Evolutionary conservation across 2,113 vertebrate genomes (phyloP).

Genomic region (Fregetta grallaria): DNA sequence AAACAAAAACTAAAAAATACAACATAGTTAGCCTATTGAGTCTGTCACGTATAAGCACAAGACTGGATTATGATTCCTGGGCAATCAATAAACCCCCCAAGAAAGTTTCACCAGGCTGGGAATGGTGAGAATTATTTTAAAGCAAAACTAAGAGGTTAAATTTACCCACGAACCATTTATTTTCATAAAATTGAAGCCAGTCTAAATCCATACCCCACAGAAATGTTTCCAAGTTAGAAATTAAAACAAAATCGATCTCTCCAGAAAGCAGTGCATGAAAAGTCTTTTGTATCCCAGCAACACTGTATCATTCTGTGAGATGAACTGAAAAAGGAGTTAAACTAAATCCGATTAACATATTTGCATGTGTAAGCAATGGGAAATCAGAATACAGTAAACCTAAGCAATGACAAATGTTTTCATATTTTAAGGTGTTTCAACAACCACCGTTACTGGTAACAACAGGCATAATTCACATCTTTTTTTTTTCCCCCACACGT

Average conservation of each 20-base stretch:
- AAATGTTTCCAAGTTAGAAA: not conserved
- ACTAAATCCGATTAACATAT: not conserved
- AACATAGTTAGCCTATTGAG: conserved; percentile 42
- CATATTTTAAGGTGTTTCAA: not conserved
- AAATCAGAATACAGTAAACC: not conserved
- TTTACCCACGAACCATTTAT: not conserved
- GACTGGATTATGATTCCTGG: not conserved
- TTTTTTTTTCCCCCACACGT: not conserved
- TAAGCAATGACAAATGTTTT: not conserved
- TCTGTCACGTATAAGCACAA: conserved; percentile 42
- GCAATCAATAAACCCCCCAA: not conserved
- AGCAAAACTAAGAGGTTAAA: not conserved
- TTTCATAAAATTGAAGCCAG: not conserved
- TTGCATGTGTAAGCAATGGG: not conserved
- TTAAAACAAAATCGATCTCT: not conserved
- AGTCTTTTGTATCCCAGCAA: not conserved
- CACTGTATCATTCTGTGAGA: not conserved
- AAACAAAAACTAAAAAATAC: not conserved
- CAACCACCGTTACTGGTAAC: not conserved
- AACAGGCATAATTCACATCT: not conserved
- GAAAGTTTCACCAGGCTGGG: not conserved
- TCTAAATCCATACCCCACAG: not conserved
- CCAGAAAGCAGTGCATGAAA: not conserved
- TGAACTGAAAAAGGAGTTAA: not conserved
- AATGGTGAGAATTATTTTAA: conserved; percentile 5